Base-by-base conservation (phyloP, 2,113 vertebrate species). In the Ceyx margarethae region DNA sequence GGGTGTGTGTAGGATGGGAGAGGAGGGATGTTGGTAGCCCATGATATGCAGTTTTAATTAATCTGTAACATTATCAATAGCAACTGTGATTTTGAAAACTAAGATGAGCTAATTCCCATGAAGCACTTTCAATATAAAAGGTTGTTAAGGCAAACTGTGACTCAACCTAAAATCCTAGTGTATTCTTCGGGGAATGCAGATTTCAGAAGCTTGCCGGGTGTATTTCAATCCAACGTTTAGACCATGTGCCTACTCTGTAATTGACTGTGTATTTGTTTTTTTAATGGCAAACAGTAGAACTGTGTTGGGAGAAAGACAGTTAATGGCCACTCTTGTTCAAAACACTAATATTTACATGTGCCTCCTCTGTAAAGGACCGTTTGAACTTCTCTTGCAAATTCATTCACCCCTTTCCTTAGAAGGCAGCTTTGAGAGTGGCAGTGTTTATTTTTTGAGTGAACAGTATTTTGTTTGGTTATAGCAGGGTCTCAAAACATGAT, bases 261-360 rank as follows among this genome's bases (percentile, higher is more conserved):
- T 73, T 93, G 67, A 88, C 82, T 61, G 6, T 74, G 16, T 37
- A 37, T 37, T 61, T 57, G n/a, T 79, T 67, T 78, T 56, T 21
- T 22, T 9, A 21, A 35, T 81, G 82, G 48, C 65, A 86, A 84
- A 45, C n/a, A 56, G 19, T 61, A 93, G 46, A 72, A 75, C 72
- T 88, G 18, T 90, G 15, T 46, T 73, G 16, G 23, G 58, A 76
- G 69, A 79, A 93, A 91, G 84, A 85, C 9, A 42, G 25, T 37
- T 93, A 87, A 91, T 88, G 69, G 46, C 58, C 64, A 22, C 16
- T 92, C 60, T 93, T 92, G 88, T 72, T 95, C 78, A 93, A 95
- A 85, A n/a, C n/a, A 75, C 37, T 80, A 28, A 40, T 91, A 67
- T 93, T 93, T 86, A 87, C 75, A 53, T 82, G 61, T 62, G n/a